These are phyloP conservation scores for Agonum fuliginosum DNA, from an alignment of 2,888 invertebrate species.

Conservation along the genomic window DNA sequence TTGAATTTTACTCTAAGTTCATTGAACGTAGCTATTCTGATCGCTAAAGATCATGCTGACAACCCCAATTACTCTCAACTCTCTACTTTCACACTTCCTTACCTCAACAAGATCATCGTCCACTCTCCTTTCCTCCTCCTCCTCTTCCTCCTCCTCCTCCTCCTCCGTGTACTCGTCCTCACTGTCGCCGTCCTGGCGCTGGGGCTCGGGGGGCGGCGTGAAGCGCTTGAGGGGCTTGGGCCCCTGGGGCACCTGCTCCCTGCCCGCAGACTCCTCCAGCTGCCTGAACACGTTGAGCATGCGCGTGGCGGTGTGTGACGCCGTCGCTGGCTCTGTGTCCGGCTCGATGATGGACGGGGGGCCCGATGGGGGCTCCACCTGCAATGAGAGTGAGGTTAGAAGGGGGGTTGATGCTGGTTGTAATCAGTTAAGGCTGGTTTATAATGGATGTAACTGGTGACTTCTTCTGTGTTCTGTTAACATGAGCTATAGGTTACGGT, in stretches of 20 bases:
- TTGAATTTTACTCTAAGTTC: no score
- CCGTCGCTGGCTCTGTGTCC: neutral
- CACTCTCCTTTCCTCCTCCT: conserved; percentile 70
- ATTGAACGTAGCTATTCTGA: no score
- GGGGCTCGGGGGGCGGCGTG: conserved; percentile 88
- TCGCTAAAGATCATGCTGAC: no score
- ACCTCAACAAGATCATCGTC: conserved; percentile 61
- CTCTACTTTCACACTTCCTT: no score
- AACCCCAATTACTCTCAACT: no score
- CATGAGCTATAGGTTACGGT: no score
- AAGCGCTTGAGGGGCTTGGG: conserved; percentile 91
- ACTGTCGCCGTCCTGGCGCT: conserved; percentile 68
- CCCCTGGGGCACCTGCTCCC: conserved; percentile 73
- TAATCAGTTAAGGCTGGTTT: no score
- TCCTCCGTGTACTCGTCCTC: conserved; percentile 71
- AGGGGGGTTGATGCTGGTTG: neutral
- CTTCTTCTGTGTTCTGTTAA: no score
- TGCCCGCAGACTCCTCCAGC: conserved; percentile 84
- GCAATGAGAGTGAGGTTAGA: neutral
- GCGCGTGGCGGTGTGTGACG: conserved; percentile 83
- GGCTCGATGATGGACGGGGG: neutral
- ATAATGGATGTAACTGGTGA: no score
- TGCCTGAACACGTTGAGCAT: conserved; percentile 93
- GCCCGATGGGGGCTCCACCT: neutral
- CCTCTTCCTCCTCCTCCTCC: conserved; percentile 72